Conservation (phyloP, 2,888 invertebrate species). For the Pyrgus malvae region DNA sequence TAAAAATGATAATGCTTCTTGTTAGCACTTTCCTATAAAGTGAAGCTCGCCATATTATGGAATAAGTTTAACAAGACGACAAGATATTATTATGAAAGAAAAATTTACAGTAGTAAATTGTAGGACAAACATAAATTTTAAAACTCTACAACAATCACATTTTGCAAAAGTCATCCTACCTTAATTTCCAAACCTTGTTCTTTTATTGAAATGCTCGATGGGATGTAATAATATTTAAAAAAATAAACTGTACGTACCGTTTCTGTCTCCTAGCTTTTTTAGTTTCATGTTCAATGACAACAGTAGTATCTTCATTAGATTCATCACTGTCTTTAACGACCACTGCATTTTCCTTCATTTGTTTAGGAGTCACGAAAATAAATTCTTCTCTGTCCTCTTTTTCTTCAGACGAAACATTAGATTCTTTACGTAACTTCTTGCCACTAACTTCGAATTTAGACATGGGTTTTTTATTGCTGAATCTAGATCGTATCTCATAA, state of each 20-base stretch:
- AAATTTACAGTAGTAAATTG: too few species aligned
- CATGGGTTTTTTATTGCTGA: not conserved
- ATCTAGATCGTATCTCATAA: not conserved
- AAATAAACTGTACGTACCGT: conserved; percentile 1
- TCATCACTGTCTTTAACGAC: conserved; percentile 1
- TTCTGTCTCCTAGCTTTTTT: conserved; percentile 1
- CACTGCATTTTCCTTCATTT: not conserved
- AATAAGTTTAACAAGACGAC: too few species aligned
- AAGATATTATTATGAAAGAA: too few species aligned
- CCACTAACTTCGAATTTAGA: not conserved
- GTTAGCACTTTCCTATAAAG: too few species aligned
- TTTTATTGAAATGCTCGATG: too few species aligned
- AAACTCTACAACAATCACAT: too few species aligned
- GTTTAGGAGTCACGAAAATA: conserved; percentile 39
- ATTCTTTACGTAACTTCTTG: not conserved
- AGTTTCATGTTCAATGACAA: not conserved
- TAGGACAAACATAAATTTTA: too few species aligned
- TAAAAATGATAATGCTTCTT: too few species aligned
- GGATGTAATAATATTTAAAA: too few species aligned
- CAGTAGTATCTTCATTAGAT: conserved; percentile 5
- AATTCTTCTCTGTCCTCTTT: conserved; percentile 36
- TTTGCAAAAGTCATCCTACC: too few species aligned
- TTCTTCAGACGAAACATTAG: conserved; percentile 14
- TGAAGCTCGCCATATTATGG: too few species aligned
- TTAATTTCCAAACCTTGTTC: too few species aligned